Conservation (phyloP, 2,797 vertebrate genomes). For the Linurgus olivaceus region DNA sequence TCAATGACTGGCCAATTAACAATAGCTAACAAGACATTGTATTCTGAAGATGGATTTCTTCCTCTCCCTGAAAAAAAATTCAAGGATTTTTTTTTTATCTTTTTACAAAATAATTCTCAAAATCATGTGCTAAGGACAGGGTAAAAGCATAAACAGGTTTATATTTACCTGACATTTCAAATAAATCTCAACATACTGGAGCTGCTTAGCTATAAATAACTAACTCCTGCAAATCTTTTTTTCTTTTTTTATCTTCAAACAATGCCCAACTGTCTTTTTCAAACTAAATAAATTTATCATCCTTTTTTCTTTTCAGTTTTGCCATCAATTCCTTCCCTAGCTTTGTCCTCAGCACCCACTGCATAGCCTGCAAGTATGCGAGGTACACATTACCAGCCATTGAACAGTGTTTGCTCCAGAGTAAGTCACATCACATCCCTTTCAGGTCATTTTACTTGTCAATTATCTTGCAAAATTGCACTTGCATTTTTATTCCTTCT, state of each 20-base stretch:
- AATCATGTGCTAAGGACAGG: background rate
- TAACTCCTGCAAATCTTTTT: background rate
- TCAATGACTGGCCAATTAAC: background rate
- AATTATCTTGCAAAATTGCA: conserved; percentile 31
- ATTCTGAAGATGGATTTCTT: background rate
- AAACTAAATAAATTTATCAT: background rate
- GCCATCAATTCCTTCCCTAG: background rate
- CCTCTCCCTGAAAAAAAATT: background rate
- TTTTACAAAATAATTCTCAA: conserved; percentile 2
- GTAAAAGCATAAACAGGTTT: background rate
- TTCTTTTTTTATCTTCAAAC: background rate
- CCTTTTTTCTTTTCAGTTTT: background rate
- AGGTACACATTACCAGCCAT: background rate
- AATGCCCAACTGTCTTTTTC: background rate
- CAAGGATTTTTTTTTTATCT: background rate
- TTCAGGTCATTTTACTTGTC: conserved; percentile 39
- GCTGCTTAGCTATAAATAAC: background rate
- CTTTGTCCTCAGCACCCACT: background rate
- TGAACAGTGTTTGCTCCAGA: background rate
- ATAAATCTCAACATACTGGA: background rate
- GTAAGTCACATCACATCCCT: background rate
- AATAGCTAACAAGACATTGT: background rate
- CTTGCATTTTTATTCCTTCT: conserved; percentile 34
- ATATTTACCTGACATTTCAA: background rate
- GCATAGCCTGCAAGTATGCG: background rate